Evolutionary conservation across 1,140 invertebrate species (phyloP), one percentile per base, ranked within the genome.

Genomic region (Formica selysi): DNA sequence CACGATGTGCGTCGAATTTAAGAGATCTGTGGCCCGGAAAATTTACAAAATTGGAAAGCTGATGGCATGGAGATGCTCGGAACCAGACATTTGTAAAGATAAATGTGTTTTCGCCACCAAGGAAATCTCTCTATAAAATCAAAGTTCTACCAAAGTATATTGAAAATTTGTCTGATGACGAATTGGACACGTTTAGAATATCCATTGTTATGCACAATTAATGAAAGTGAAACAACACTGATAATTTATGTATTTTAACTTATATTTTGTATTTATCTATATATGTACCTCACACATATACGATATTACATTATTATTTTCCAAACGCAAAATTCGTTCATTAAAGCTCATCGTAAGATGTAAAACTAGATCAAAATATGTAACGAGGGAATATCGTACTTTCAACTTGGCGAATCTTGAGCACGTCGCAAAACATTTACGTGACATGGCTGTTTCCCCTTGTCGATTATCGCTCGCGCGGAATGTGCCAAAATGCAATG

Each of bases 401-500:
- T 16, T n/a, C 10, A 36, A 71, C 32, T 41, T 16, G 11, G 16
- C 38, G 11, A n/a, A 73, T 3, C 10, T 57, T 13, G n/a, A 36
- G n/a, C 62, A 7, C 5, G 1, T 13, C 78, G 13, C 64, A 19
- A 54, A 44, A 44, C 51, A 36, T 22, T 59, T 41, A 32, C 62
- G 62, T 68, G 76, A 68, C 44, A 32, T 32, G 64, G 7, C 44
- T 61, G 79, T 73, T 74, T 61, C 61, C 48, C 57, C 26, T 29
- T n/a, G 41, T 68, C 51, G 64, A 68, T 79, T 61, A 68, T 85
- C 83, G 62, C 38, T 85, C n/a, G 83, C 19, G 22, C 38, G 54
- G 32, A 41, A 79, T 85, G 29, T 36, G 62, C 84, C 84, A 38
- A 85, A 85, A 85, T 61, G 84, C 76, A 51, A 29, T 48, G 7